Percentiles rank a stretch among this genome's conserved stretches.
Evolutionary conservation across 2,888 invertebrate species (phyloP).

Genomic region (Brenthis hecate): DNA sequence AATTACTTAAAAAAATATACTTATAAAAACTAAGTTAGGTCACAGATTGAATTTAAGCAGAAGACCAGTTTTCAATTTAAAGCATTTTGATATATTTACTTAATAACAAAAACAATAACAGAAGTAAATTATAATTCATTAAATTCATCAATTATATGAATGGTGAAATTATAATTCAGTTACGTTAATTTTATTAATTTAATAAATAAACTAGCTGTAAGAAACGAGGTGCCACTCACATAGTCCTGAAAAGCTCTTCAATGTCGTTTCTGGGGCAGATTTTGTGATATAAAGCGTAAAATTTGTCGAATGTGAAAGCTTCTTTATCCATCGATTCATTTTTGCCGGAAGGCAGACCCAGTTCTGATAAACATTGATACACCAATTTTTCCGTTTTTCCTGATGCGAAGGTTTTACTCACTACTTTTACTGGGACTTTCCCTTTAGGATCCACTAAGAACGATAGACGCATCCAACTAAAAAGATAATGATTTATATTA

Average conservation of each 20-base stretch:
- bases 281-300: constrained; percentile 98
- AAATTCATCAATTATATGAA: too few species aligned
- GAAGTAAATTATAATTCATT: too few species aligned
- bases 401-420: constrained; percentile 99
- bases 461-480: constrained; percentile 98
- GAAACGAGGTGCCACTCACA: constrained; percentile 85
- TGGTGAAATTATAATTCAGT: too few species aligned
- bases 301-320: constrained; percentile 99
- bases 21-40: too few species aligned
- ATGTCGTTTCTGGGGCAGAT: constrained; percentile 99
- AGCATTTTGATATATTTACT: too few species aligned
- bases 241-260: constrained; percentile 96
- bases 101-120: too few species aligned
- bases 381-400: constrained; percentile 99
- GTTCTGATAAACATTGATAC: constrained; percentile 96
- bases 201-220: background rate
- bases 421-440: constrained; percentile 97
- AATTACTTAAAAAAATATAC: too few species aligned
- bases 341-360: constrained; percentile 97
- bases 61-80: too few species aligned
- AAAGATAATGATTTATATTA: constrained; percentile 41
- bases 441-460: constrained; percentile 96
- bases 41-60: too few species aligned
- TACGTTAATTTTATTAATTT: too few species aligned
- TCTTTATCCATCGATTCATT: constrained; percentile 97